phyloP scores from a whole-genome alignment of 2,113 vertebrate species.

The Chionis minor region DNA sequence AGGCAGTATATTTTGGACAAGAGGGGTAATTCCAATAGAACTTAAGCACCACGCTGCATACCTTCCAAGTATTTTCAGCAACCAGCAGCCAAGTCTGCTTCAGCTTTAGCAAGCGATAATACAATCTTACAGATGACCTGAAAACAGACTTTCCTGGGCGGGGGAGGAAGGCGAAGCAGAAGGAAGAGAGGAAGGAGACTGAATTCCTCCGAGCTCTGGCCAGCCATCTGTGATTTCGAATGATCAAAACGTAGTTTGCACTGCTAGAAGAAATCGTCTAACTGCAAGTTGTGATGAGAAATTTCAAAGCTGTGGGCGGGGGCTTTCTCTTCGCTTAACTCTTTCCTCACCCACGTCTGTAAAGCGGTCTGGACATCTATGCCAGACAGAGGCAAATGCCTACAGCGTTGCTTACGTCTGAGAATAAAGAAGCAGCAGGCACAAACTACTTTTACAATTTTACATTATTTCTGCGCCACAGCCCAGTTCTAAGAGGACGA shows the following conservation, averaged over 20 bases:
- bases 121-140: conserved; percentile 2
- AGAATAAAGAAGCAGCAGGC: neutral
- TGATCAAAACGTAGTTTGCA: neutral
- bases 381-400: neutral
- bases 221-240: conserved; percentile 52
- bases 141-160: neutral
- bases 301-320: conserved; percentile 15
- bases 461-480: neutral
- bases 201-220: neutral
- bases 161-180: neutral
- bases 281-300: conserved; percentile 21
- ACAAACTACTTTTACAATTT: neutral
- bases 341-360: neutral
- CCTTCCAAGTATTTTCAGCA: neutral
- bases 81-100: neutral
- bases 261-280: neutral
- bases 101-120: neutral
- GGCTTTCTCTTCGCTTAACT: conserved; percentile 47
- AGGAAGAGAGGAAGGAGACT: conserved; percentile 18
- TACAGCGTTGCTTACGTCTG: neutral
- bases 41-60: neutral
- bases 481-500: neutral
- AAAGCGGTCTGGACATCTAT: neutral
- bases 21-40: neutral
- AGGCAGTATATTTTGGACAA: neutral